phyloP scores from a whole-genome alignment of 2,888 invertebrate species.

The Drosophila acutilabella region DNA sequence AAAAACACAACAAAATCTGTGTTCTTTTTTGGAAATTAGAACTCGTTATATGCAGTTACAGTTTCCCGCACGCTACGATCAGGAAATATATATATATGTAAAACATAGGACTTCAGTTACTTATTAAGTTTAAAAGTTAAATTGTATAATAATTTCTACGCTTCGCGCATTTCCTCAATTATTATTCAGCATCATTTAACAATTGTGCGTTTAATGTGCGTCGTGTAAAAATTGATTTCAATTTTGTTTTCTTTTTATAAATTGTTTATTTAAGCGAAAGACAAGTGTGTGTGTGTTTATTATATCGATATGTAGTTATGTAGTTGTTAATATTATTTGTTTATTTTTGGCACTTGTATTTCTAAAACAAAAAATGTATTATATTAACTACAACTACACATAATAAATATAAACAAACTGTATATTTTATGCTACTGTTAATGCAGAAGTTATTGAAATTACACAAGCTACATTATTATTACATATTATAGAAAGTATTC shows the following conservation, averaged over 20 bases:
- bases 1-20: slow-evolving; percentile 56
- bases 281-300: slow-evolving; percentile 62
- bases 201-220: slow-evolving; percentile 60
- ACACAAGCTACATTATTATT: slow-evolving; percentile 56
- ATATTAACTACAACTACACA: slow-evolving; percentile 72
- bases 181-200: slow-evolving; percentile 56
- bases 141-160: slow-evolving; percentile 60
- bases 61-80: slow-evolving; percentile 35
- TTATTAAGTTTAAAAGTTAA: slow-evolving; percentile 65
- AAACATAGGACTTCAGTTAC: slow-evolving; percentile 73
- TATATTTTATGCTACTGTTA: slow-evolving; percentile 67
- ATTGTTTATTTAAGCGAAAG: slow-evolving; percentile 40
- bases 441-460: slow-evolving; percentile 59
- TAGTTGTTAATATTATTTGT: slow-evolving; percentile 68
- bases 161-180: slow-evolving; percentile 56
- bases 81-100: slow-evolving; percentile 18
- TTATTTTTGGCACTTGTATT: slow-evolving; percentile 64
- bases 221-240: slow-evolving; percentile 61
- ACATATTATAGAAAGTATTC: slow-evolving; percentile 70
- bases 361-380: slow-evolving; percentile 65
- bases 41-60: slow-evolving; percentile 58
- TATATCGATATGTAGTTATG: slow-evolving; percentile 40
- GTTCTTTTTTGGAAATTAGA: slow-evolving; percentile 71
- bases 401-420: slow-evolving; percentile 58
- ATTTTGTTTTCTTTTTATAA: slow-evolving; percentile 28